Evolutionary conservation across 2,888 invertebrate genomes (phyloP).

Genomic region (Parnassius glacialis): DNA sequence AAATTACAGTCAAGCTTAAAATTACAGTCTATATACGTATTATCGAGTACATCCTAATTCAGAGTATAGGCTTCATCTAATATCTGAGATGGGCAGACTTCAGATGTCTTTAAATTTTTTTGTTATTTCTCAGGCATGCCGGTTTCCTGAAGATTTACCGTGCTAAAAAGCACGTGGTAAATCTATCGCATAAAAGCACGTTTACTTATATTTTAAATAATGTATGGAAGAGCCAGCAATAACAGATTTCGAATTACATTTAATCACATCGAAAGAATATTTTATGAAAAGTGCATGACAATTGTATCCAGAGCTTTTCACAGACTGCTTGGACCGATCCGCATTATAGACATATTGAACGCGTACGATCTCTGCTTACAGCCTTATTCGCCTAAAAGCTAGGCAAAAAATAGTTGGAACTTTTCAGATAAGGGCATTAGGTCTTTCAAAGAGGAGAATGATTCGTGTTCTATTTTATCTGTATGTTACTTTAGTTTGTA

Average conservation of each 20-base stretch:
- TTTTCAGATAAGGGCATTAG: slow-evolving; percentile 22
- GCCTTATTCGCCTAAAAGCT: slow-evolving; percentile 15
- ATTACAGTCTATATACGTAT: too few relatives aligned
- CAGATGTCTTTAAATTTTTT: too few relatives aligned
- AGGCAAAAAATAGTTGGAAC: slow-evolving; percentile 15
- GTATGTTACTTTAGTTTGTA: neutral
- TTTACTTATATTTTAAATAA: too few relatives aligned
- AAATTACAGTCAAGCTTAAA: too few relatives aligned
- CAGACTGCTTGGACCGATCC: slow-evolving; percentile 9
- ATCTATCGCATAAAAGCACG: too few relatives aligned
- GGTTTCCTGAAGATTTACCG: too few relatives aligned
- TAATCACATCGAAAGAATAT: slow-evolving; percentile 1
- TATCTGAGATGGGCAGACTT: too few relatives aligned
- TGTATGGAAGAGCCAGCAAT: too few relatives aligned
- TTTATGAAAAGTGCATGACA: slow-evolving; percentile 17
- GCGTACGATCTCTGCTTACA: slow-evolving; percentile 14
- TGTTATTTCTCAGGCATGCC: too few relatives aligned
- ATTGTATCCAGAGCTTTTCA: slow-evolving; percentile 17
- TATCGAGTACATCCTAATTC: too few relatives aligned
- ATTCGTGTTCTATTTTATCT: slow-evolving; percentile 2
- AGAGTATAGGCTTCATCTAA: too few relatives aligned
- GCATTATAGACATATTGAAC: slow-evolving; percentile 18
- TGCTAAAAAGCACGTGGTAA: too few relatives aligned
- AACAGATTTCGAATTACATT: neutral
- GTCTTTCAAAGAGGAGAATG: slow-evolving; percentile 10